These are phyloP conservation scores for Urocynchramus pylzowi DNA, from an alignment of 2,113 vertebrate genomes.

Conservation along the genomic window DNA sequence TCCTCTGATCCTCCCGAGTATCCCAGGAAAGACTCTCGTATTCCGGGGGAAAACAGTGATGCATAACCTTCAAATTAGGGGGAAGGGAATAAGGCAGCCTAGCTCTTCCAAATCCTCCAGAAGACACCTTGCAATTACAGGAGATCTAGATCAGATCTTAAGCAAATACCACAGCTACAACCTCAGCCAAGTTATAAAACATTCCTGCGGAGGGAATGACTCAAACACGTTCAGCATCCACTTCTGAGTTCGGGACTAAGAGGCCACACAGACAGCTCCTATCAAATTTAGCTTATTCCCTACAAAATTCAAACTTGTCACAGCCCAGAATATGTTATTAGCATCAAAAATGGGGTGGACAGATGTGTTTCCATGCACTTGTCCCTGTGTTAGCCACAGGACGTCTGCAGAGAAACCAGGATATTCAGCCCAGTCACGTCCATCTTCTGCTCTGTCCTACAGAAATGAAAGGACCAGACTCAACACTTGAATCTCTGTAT, in stretches of 20 bases:
- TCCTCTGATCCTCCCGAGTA: not conserved
- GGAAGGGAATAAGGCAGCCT: not conserved
- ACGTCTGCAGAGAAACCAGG: not conserved
- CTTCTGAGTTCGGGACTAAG: not conserved
- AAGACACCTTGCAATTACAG: not conserved
- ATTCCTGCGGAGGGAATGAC: not conserved
- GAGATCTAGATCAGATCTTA: not conserved
- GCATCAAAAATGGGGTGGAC: not conserved
- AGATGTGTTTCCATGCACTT: not conserved
- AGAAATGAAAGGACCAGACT: not conserved
- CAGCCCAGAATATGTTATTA: not conserved
- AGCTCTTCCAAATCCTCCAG: not conserved
- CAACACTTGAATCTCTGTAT: not conserved
- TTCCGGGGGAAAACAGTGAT: not conserved
- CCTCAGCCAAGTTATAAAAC: not conserved
- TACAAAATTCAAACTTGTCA: not conserved
- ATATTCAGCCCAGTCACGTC: not conserved
- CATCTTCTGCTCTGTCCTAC: not conserved
- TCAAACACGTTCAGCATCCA: not conserved
- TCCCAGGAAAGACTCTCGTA: not conserved
- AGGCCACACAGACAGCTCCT: not conserved
- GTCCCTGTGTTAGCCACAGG: not conserved
- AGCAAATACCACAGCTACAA: not conserved
- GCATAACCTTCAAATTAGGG: not conserved
- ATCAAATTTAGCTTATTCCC: not conserved